Percentiles rank a stretch among this genome's conserved stretches.
These are phyloP conservation scores for Semotilus atromaculatus DNA, from an alignment of 2,797 vertebrate genomes.

Conservation along the genomic window DNA sequence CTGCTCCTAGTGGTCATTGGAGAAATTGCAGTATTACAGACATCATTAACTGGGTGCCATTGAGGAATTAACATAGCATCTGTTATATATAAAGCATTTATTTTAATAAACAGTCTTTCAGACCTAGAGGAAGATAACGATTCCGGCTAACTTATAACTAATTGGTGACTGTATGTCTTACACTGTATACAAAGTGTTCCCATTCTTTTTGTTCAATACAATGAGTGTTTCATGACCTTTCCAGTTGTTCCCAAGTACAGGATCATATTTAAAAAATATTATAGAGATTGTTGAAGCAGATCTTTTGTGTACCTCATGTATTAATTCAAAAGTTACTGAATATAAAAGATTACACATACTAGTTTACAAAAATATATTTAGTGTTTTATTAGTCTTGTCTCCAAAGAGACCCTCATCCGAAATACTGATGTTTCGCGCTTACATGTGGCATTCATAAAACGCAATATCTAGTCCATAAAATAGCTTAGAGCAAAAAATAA, in stretches of 20 bases:
- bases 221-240: not conserved
- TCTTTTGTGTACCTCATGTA: not conserved
- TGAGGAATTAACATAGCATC: not conserved
- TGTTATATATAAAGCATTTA: not conserved
- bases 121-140: not conserved
- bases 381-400: slow-evolving; percentile 5
- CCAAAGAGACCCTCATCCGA: not conserved
- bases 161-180: not conserved
- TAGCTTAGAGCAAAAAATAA: not conserved
- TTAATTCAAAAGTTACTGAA: not conserved
- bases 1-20: slow-evolving; percentile 17
- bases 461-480: not conserved
- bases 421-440: not conserved
- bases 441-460: not conserved
- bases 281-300: not conserved
- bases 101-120: not conserved
- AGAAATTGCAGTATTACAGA: slow-evolving; percentile 11
- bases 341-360: not conserved
- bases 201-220: not conserved
- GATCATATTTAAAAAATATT: not conserved
- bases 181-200: not conserved
- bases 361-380: slow-evolving; percentile 11
- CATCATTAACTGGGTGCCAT: not conserved
- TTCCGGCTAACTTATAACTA: not conserved
- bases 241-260: not conserved